A percentile compares a stretch with the other conserved stretches of the same genome.
phyloP scores from a whole-genome alignment of 2,113 vertebrate genomes.

The Zosterops japonicus region DNA sequence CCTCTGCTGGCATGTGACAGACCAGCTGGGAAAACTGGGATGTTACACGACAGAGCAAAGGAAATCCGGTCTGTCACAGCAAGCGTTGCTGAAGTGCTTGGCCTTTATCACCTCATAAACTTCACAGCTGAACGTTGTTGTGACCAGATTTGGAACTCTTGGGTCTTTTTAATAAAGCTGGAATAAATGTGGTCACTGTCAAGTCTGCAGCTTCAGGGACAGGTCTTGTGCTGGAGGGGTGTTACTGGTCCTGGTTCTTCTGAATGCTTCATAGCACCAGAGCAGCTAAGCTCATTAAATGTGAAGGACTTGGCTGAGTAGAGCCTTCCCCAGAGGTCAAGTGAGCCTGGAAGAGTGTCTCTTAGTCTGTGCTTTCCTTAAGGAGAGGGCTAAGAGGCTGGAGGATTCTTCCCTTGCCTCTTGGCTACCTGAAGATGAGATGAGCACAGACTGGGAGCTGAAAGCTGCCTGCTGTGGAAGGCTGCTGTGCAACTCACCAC shows the following conservation, averaged over 20 bases:
- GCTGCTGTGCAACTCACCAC: neutral
- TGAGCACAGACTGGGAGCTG: neutral
- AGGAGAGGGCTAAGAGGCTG: neutral
- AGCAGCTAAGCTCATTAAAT: neutral
- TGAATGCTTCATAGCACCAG: neutral
- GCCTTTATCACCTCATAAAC: neutral
- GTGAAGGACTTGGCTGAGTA: neutral
- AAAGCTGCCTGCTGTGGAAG: neutral
- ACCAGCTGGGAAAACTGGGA: neutral
- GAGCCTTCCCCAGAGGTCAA: neutral
- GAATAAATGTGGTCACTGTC: neutral
- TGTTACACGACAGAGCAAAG: neutral
- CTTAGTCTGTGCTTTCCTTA: neutral
- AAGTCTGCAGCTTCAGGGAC: neutral
- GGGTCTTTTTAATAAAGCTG: neutral
- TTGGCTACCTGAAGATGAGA: too few relatives aligned
- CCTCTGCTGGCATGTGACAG: neutral
- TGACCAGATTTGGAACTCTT: neutral
- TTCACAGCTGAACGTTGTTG: fast-evolving
- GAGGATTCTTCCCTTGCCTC: neutral
- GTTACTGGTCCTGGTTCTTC: neutral
- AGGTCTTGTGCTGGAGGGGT: neutral
- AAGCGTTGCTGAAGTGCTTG: neutral
- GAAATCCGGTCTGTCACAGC: neutral
- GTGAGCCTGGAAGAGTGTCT: neutral